Conservation (phyloP, 1,140 invertebrate species). For the Xylocopa sonorina region DNA sequence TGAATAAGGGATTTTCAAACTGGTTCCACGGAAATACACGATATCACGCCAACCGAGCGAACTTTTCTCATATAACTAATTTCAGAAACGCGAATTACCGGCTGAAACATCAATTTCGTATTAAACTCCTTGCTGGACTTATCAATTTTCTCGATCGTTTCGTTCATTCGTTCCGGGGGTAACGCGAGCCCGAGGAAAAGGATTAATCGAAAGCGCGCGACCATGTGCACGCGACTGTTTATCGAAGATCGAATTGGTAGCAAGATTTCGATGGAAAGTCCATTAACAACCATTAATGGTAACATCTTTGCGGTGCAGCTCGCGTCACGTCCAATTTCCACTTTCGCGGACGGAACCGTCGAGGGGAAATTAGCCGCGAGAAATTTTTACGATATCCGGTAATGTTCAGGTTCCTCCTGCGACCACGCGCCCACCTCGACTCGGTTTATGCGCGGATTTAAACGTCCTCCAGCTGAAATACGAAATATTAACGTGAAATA, state of each 20-base stretch:
- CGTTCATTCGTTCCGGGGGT: no score
- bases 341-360: not conserved
- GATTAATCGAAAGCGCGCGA: no score
- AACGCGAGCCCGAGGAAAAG: no score
- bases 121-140: not conserved
- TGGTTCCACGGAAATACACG: not conserved
- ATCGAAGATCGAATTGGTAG: constrained; percentile 66
- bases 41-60: no score
- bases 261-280: constrained; percentile 66
- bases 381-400: constrained; percentile 34
- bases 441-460: constrained; percentile 2
- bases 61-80: not conserved
- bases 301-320: constrained; percentile 33
- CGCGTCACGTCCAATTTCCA: constrained; percentile 46
- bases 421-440: not conserved
- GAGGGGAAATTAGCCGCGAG: constrained; percentile 13
- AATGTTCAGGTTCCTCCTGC: not conserved
- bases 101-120: not conserved
- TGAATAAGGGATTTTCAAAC: not conserved
- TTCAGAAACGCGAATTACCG: not conserved
- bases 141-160: not conserved
- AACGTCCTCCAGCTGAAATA: not conserved
- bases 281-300: constrained; percentile 70
- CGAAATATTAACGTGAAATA: not conserved
- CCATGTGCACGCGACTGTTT: constrained; percentile 36